Percentiles rank a stretch among this genome's conserved stretches.
These are phyloP conservation scores for Diabrotica balteata DNA, from an alignment of 2,888 invertebrate species.

Conservation along the genomic window DNA sequence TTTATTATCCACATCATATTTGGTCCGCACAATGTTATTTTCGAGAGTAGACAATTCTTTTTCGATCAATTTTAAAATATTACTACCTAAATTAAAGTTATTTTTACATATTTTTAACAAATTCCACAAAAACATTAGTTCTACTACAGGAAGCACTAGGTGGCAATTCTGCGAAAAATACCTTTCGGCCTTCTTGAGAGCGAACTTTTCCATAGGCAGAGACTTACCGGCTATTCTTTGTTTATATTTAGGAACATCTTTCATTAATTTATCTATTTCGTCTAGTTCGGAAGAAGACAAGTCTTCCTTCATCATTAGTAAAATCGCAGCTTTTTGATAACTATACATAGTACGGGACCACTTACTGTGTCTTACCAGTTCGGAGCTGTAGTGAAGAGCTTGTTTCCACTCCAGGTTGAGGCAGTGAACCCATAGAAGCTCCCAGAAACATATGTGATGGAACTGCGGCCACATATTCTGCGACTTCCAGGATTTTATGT, in stretches of 20 bases:
- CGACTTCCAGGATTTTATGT: constrained; percentile 81
- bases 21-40: constrained; percentile 52
- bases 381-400: constrained; percentile 75
- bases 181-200: constrained; percentile 82
- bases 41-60: constrained; percentile 58
- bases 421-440: constrained; percentile 88
- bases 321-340: constrained; percentile 86
- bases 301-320: constrained; percentile 74
- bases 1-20: constrained; percentile 73
- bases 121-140: constrained; percentile 93
- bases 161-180: constrained; percentile 77
- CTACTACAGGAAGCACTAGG: constrained; percentile 83
- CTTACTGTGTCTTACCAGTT: constrained; percentile 77
- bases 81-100: constrained; percentile 65
- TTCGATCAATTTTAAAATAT: constrained; percentile 70
- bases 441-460: constrained; percentile 94
- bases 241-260: constrained; percentile 81
- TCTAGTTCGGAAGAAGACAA: constrained; percentile 62
- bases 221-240: constrained; percentile 96
- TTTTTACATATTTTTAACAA: constrained; percentile 83
- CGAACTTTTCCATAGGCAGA: constrained; percentile 96
- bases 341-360: constrained; percentile 94
- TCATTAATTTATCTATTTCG: constrained; percentile 72
- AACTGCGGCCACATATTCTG: constrained; percentile 90
- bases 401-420: constrained; percentile 78